A percentile compares a stretch with the other conserved stretches of the same genome.
Evolutionary conservation across 2,113 vertebrate genomes (phyloP).

Genomic region (Tragelaphus imberbis): DNA sequence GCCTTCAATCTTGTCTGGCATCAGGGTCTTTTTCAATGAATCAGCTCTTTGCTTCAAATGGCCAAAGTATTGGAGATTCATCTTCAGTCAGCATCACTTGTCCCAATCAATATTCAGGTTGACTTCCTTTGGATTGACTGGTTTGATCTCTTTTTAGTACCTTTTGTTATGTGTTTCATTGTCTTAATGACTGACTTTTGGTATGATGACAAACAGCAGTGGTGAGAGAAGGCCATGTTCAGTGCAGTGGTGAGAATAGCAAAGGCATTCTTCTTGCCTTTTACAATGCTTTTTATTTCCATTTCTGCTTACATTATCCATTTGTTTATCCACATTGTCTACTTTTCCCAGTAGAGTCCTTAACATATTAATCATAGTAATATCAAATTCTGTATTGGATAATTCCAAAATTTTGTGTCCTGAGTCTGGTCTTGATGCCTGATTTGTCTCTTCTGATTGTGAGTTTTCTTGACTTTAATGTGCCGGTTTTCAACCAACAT

Average conservation of each 20-base stretch:
- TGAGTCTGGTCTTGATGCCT: background rate
- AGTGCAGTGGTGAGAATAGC: background rate
- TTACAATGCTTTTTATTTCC: background rate
- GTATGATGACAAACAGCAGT: no score
- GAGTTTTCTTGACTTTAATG: background rate
- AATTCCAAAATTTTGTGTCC: background rate
- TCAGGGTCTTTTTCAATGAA: background rate
- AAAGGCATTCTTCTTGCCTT: background rate
- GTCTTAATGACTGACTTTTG: background rate
- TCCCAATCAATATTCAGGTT: background rate
- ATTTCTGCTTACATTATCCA: background rate
- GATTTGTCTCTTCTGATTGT: background rate
- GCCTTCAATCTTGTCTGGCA: accelerated
- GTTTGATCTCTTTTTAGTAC: background rate
- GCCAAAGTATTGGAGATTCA: background rate
- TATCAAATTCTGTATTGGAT: background rate
- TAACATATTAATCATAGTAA: background rate
- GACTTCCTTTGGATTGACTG: background rate
- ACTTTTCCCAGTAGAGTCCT: background rate
- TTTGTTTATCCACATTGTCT: background rate
- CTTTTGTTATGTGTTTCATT: background rate
- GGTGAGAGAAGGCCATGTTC: background rate
- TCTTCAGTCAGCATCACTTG: background rate
- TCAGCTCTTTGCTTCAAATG: background rate
- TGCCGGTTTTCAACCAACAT: background rate